A percentile compares a stretch with the other conserved stretches of the same genome.
Evolutionary conservation across 2,113 vertebrate species (phyloP).

Genomic region (Otocyon megalotis): DNA sequence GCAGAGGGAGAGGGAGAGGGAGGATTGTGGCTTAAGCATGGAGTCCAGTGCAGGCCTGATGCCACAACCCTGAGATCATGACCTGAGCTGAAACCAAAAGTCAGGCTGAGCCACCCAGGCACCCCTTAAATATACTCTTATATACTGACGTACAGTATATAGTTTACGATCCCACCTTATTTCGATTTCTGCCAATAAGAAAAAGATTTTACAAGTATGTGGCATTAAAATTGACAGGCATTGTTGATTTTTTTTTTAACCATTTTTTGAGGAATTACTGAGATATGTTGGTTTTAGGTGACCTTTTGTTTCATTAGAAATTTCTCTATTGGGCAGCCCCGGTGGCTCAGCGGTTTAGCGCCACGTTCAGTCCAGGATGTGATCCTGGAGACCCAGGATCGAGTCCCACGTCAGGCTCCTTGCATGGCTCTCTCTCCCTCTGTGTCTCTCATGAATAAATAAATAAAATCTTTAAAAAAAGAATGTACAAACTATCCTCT

Average conservation of each 20-base stretch:
- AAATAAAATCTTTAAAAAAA: too few species aligned
- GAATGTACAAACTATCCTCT: neutral
- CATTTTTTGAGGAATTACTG: neutral
- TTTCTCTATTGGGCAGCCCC: neutral
- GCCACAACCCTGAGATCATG: neutral
- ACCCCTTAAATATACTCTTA: neutral
- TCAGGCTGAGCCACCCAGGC: neutral
- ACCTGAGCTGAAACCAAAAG: neutral
- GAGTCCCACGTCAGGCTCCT: too few species aligned
- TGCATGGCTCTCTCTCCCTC: too few species aligned
- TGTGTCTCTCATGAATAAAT: too few species aligned
- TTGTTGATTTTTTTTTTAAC: neutral
- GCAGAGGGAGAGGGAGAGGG: neutral
- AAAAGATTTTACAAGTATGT: neutral
- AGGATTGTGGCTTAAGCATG: neutral
- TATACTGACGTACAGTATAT: neutral
- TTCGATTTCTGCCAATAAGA: slow-evolving; percentile 33
- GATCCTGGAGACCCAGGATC: too few species aligned
- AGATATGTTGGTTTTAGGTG: neutral
- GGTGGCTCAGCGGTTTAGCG: too few species aligned
- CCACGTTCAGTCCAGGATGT: too few species aligned
- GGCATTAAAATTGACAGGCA: neutral
- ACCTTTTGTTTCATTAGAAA: slow-evolving; percentile 20
- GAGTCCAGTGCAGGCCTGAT: neutral
- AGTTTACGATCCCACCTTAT: neutral